A percentile compares a stretch with the other conserved stretches of the same genome.
Conservation (phyloP, 2,888 invertebrate species). For the Notocelia uddmanniana region DNA sequence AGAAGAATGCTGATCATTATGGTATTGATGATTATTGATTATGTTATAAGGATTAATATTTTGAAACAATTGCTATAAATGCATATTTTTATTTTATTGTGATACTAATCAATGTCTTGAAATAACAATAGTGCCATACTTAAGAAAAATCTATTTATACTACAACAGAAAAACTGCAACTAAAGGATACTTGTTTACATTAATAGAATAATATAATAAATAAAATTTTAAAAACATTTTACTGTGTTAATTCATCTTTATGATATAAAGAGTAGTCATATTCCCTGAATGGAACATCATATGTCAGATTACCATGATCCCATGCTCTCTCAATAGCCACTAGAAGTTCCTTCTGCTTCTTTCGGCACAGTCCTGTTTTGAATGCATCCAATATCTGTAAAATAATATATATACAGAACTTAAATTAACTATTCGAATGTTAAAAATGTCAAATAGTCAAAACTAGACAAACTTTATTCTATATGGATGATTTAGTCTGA, state of each 20-base stretch:
- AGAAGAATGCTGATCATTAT: background rate
- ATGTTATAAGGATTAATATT: background rate
- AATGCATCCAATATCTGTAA: constrained; percentile 87
- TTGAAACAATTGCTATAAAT: constrained; percentile 4
- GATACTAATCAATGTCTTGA: constrained; percentile 37
- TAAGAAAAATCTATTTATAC: constrained; percentile 26
- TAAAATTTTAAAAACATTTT: constrained; percentile 45
- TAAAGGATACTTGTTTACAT: constrained; percentile 8
- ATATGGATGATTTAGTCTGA: background rate
- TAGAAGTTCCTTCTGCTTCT: constrained; percentile 90
- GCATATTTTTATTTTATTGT: constrained; percentile 32
- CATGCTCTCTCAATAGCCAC: constrained; percentile 92
- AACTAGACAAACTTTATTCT: background rate
- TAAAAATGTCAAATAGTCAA: background rate
- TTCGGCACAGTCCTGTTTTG: constrained; percentile 93
- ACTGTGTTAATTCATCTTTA: constrained; percentile 54
- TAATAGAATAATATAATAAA: constrained; percentile 8
- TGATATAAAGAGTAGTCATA: constrained; percentile 94
- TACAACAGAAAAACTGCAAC: constrained; percentile 16
- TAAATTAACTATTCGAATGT: background rate
- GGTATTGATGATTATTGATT: background rate
- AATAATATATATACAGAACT: constrained; percentile 25
- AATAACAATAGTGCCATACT: constrained; percentile 44
- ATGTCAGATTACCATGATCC: constrained; percentile 92
- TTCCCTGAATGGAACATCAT: constrained; percentile 93